Conservation (phyloP, 2,888 invertebrate genomes). For the Beris chalybata region DNA sequence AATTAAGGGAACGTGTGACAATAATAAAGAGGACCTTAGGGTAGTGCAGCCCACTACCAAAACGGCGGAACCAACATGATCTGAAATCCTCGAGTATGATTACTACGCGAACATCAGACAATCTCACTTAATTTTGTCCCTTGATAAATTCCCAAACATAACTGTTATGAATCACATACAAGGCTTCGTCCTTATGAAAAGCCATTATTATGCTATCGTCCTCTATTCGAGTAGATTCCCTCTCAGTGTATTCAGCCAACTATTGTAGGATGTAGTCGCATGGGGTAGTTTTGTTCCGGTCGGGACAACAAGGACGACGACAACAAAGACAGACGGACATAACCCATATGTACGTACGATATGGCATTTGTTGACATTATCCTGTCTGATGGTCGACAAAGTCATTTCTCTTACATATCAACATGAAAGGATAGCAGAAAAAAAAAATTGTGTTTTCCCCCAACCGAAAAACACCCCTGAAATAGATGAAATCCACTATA, state of each 20-base stretch:
- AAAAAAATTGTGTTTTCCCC: background rate
- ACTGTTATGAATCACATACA: conserved; percentile 31
- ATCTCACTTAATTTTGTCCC: conserved; percentile 24
- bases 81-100: background rate
- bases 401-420: conserved; percentile 22
- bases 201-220: conserved; percentile 24
- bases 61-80: background rate
- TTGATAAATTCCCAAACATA: conserved; percentile 28
- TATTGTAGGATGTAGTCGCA: background rate
- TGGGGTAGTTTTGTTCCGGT: background rate
- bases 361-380: conserved; percentile 37
- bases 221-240: background rate
- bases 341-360: conserved; percentile 15
- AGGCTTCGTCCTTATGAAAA: conserved; percentile 18
- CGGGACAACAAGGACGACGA: conserved; percentile 4
- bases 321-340: conserved; percentile 12
- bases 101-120: background rate
- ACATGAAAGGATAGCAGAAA: conserved; percentile 3
- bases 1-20: conserved; percentile 29
- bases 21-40: conserved; percentile 9
- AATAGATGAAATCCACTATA: background rate
- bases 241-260: too few relatives aligned
- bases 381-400: conserved; percentile 30
- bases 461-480: background rate
- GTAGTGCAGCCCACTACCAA: background rate